These are phyloP conservation scores for Cotesia vestalis DNA, from an alignment of 1,140 invertebrate genomes.

Conservation along the genomic window DNA sequence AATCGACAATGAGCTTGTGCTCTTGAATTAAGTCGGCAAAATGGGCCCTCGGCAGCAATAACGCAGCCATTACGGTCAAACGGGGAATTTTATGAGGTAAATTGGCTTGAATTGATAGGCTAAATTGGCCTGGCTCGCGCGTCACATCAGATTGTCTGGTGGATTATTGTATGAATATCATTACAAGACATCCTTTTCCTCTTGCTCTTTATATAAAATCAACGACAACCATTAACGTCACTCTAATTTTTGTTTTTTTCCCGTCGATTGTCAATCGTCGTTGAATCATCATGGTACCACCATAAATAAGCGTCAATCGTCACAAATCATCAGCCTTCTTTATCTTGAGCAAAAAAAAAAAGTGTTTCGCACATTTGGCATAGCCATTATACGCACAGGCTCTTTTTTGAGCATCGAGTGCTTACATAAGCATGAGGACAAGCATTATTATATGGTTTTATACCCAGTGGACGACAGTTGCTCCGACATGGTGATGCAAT, in stretches of 20 bases:
- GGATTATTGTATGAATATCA: too few species aligned
- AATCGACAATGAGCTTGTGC: background rate
- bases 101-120: constrained; percentile 50
- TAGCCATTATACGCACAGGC: background rate
- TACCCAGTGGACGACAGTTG: constrained; percentile 33
- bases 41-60: constrained; percentile 44
- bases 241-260: too few species aligned
- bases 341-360: too few species aligned
- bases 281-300: constrained; percentile 8
- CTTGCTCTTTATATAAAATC: too few species aligned
- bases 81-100: constrained; percentile 54
- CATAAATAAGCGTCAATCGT: too few species aligned
- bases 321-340: too few species aligned
- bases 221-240: too few species aligned
- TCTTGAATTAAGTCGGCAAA: constrained; percentile 47
- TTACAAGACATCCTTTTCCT: background rate
- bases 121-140: constrained; percentile 18
- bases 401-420: too few species aligned
- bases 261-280: too few species aligned
- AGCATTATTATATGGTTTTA: constrained; percentile 34
- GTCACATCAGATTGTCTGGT: constrained; percentile 1
- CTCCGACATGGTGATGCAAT: constrained; percentile 20
- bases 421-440: background rate
- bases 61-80: constrained; percentile 41
- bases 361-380: background rate